Percentiles rank a stretch among this genome's conserved stretches.
phyloP scores from a whole-genome alignment of 2,888 invertebrate species.

The Agrenia bidenticulata region DNA sequence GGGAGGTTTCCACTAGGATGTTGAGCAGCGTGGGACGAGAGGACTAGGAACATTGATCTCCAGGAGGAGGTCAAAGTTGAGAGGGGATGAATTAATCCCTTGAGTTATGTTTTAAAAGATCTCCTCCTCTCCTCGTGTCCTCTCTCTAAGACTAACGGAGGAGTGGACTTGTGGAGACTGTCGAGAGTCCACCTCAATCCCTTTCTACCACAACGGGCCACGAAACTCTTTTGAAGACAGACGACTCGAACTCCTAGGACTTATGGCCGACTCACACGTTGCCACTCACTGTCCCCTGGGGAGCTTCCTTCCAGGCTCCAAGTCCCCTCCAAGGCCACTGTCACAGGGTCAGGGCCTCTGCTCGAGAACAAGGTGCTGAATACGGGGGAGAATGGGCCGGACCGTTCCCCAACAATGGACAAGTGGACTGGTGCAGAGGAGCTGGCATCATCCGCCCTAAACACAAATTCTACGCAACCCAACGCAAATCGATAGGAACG shows the following conservation, averaged over 20 bases:
- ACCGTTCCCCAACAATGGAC: neutral
- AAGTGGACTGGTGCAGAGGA: slow-evolving; percentile 40
- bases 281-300: slow-evolving; percentile 10
- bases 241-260: no score
- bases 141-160: neutral
- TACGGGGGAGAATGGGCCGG: neutral
- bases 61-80: no score
- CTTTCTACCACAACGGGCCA: no score
- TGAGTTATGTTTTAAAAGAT: no score
- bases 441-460: slow-evolving; percentile 49
- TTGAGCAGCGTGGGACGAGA: no score
- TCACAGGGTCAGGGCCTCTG: neutral
- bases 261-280: slow-evolving; percentile 21
- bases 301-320: no score
- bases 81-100: no score
- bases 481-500: slow-evolving; percentile 51
- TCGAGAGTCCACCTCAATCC: neutral
- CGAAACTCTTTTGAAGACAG: no score
- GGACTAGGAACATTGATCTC: no score
- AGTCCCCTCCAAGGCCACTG: no score
- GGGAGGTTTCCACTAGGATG: no score
- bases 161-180: neutral
- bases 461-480: slow-evolving; percentile 52
- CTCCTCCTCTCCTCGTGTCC: neutral
- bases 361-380: neutral